phyloP scores from a whole-genome alignment of 2,888 invertebrate species.

The Apodemia zela region DNA sequence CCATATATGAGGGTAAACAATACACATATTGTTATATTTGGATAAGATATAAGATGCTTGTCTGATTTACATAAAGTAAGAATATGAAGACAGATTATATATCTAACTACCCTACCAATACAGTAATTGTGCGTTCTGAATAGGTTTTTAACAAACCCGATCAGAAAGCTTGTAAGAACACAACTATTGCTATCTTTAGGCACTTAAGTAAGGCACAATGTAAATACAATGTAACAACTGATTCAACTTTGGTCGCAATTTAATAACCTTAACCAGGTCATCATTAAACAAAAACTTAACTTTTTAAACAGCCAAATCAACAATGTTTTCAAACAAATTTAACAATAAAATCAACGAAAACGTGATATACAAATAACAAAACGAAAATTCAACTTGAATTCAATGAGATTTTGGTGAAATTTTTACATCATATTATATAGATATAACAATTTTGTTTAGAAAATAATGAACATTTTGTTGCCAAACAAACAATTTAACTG shows the following conservation, averaged over 20 bases:
- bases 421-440: background rate
- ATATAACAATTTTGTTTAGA: no score
- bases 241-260: slow-evolving; percentile 21
- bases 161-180: slow-evolving; percentile 17
- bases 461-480: no score
- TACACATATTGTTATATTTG: background rate
- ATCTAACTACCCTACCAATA: slow-evolving; percentile 16
- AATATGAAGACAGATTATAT: background rate
- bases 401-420: background rate
- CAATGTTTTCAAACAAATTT: slow-evolving; percentile 21
- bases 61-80: background rate
- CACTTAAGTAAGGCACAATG: slow-evolving; percentile 47
- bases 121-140: slow-evolving; percentile 13
- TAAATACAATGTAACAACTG: slow-evolving; percentile 16
- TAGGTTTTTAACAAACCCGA: slow-evolving; percentile 16
- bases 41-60: background rate
- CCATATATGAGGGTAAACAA: background rate
- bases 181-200: slow-evolving; percentile 36
- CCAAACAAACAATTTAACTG: no score
- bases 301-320: slow-evolving; percentile 35
- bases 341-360: slow-evolving; percentile 25
- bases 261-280: slow-evolving; percentile 21
- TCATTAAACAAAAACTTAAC: slow-evolving; percentile 31
- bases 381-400: slow-evolving; percentile 34
- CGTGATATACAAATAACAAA: slow-evolving; percentile 31